Evolutionary conservation across 2,113 vertebrate species (phyloP).

Genomic region (Carollia perspicillata): DNA sequence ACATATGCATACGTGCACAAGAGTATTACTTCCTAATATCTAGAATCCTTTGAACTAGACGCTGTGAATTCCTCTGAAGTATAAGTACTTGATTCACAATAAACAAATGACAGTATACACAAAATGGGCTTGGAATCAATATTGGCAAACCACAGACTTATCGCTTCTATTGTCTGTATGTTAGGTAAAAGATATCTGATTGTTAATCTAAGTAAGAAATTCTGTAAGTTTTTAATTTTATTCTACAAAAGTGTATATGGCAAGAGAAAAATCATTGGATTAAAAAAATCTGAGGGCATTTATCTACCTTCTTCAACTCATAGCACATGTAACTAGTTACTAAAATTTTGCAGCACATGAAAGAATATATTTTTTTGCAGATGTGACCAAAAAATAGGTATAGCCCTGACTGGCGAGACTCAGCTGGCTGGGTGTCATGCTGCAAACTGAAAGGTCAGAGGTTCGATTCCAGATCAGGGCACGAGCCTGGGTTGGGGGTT

Average conservation of each 20-base stretch:
- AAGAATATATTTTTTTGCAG: too few relatives aligned
- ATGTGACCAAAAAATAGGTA: too few relatives aligned
- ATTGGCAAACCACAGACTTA: background rate
- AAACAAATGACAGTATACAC: background rate
- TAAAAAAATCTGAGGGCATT: background rate
- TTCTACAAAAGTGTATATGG: background rate
- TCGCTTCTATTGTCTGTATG: background rate
- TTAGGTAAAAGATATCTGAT: background rate
- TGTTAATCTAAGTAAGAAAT: background rate
- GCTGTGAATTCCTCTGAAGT: background rate
- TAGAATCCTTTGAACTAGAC: background rate
- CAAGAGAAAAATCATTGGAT: background rate
- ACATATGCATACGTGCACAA: background rate
- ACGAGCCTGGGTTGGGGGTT: too few relatives aligned
- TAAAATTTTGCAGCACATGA: too few relatives aligned
- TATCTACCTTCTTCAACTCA: background rate
- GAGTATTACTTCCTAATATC: background rate
- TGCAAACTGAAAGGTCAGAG: too few relatives aligned
- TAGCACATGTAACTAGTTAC: too few relatives aligned
- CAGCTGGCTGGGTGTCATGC: too few relatives aligned
- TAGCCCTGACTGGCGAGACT: too few relatives aligned
- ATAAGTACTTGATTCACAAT: background rate
- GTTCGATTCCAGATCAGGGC: too few relatives aligned
- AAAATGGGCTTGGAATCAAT: background rate
- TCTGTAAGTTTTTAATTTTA: constrained; percentile 8